Percentiles rank a stretch among this genome's conserved stretches.
Evolutionary conservation across 2,113 vertebrate species (phyloP).

Genomic region (Lethenteron camtschaticum): DNA sequence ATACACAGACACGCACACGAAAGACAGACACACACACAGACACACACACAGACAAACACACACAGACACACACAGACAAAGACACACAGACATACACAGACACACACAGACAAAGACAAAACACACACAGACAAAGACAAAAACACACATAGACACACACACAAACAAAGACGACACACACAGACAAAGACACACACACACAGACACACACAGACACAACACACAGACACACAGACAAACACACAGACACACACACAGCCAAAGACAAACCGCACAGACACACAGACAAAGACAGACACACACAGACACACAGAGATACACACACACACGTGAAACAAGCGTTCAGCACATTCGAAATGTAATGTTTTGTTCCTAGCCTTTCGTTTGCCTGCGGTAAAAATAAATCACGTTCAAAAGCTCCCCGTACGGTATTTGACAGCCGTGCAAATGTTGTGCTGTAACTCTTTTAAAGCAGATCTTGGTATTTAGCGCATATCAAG

Average conservation of each 20-base stretch:
- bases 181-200: neutral
- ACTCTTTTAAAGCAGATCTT: too few relatives aligned
- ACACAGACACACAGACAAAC: neutral
- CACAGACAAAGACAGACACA: neutral
- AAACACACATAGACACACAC: neutral
- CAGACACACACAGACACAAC: neutral
- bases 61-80: neutral
- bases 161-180: neutral
- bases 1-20: too few relatives aligned
- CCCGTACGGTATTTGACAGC: too few relatives aligned
- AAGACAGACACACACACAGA: neutral
- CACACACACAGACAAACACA: neutral
- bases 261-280: neutral
- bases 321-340: neutral
- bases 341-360: too few relatives aligned
- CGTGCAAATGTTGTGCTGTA: too few relatives aligned
- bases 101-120: neutral
- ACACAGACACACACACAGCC: neutral
- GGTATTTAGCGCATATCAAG: too few relatives aligned
- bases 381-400: too few relatives aligned
- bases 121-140: neutral
- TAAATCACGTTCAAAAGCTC: too few relatives aligned
- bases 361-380: too few relatives aligned
- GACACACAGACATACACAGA: neutral
- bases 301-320: neutral